Evolutionary conservation across 1,140 invertebrate species (phyloP).

Genomic region (Drosophila malerkotliana): DNA sequence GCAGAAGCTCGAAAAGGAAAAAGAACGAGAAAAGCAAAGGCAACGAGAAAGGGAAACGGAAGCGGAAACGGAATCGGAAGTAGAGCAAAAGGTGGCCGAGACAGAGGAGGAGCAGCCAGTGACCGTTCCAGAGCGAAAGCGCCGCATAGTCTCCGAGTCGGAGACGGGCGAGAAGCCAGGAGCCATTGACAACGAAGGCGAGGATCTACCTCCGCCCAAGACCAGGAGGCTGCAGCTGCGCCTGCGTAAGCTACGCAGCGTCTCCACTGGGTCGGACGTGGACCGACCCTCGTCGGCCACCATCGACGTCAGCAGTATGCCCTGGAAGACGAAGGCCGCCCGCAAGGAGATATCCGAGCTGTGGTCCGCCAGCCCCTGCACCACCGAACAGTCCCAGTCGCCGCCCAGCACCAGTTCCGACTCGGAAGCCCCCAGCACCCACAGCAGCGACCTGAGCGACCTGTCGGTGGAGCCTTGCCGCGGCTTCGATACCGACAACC

Average conservation of each 20-base stretch:
- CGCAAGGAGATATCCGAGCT: conserved; percentile 59
- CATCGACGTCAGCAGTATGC: conserved; percentile 29
- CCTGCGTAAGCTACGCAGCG: conserved; percentile 28
- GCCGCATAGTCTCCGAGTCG: conserved; percentile 37
- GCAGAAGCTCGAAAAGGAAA: conserved; percentile 13
- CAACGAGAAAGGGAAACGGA: neutral
- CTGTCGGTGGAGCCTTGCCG: conserved; percentile 56
- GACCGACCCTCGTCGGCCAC: neutral
- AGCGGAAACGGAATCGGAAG: neutral
- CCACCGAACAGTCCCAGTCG: neutral
- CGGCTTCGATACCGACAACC: conserved; percentile 53
- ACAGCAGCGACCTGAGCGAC: conserved; percentile 41
- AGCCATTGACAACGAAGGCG: conserved; percentile 3
- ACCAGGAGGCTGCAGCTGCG: conserved; percentile 18
- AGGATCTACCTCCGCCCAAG: conserved; percentile 23
- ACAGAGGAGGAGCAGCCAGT: neutral
- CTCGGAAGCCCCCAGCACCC: conserved; percentile 3
- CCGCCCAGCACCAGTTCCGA: conserved; percentile 1
- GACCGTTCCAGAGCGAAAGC: conserved; percentile 41
- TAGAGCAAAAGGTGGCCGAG: neutral
- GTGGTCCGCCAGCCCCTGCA: conserved; percentile 7
- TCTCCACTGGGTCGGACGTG: conserved; percentile 3
- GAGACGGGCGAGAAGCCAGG: neutral
- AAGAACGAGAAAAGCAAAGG: neutral
- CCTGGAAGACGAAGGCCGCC: conserved; percentile 70